A percentile compares a stretch with the other conserved stretches of the same genome.
phyloP scores from a whole-genome alignment of 1,140 invertebrate species.

The Philotrypesis tridentata region DNA sequence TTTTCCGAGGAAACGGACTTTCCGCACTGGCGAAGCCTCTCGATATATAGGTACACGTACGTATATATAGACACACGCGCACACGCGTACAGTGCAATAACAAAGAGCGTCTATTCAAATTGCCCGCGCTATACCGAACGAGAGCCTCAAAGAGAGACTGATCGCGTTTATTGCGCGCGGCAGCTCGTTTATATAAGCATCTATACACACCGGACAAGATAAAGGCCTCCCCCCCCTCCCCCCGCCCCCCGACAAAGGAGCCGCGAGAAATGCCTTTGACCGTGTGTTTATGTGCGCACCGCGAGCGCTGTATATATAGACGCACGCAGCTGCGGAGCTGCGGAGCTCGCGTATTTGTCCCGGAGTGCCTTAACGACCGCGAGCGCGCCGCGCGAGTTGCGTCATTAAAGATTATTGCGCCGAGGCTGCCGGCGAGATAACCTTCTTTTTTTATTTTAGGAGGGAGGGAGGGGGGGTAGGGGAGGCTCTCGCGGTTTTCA shows the following conservation, averaged over 20 bases:
- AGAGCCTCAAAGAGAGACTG: background rate
- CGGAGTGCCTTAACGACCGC: too few relatives aligned
- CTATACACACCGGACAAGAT: background rate
- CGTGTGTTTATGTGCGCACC: background rate
- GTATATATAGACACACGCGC: too few relatives aligned
- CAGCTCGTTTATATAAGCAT: background rate
- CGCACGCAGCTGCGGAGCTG: background rate
- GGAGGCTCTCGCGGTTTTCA: background rate
- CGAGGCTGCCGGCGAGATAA: background rate
- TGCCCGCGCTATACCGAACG: background rate
- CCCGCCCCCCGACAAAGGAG: background rate
- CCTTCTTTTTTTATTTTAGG: background rate
- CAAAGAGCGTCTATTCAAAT: background rate
- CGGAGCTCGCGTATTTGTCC: background rate
- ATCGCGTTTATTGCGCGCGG: background rate
- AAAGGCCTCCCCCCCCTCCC: too few relatives aligned
- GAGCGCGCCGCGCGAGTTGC: too few relatives aligned
- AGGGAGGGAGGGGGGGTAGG: too few relatives aligned
- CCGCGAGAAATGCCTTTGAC: too few relatives aligned
- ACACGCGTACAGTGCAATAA: background rate
- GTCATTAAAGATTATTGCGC: background rate
- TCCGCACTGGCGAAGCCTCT: too few relatives aligned
- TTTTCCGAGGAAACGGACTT: background rate
- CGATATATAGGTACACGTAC: too few relatives aligned
- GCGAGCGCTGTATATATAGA: background rate